Percentiles rank a stretch among this genome's conserved stretches.
Evolutionary conservation across 2,888 invertebrate species (phyloP).

Genomic region (Microplitis deprimator): DNA sequence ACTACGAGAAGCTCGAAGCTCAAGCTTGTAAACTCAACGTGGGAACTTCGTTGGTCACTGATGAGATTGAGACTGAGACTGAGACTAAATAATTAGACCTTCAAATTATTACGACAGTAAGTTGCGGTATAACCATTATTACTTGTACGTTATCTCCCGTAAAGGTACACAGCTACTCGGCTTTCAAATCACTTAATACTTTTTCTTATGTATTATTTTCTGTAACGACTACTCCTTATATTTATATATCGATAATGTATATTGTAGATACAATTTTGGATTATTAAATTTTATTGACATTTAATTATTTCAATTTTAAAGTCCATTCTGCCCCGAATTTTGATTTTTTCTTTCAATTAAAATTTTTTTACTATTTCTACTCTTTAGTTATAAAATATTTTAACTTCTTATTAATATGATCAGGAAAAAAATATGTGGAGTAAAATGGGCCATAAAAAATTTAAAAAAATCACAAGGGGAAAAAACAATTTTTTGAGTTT

Average conservation of each 20-base stretch:
- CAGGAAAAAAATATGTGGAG: too few relatives aligned
- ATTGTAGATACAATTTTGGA: neutral
- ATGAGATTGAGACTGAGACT: neutral
- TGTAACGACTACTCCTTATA: constrained; percentile 18
- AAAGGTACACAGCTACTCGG: constrained; percentile 20
- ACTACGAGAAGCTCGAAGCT: neutral
- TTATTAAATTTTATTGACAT: neutral
- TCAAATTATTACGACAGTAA: constrained; percentile 37
- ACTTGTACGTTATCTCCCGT: constrained; percentile 34
- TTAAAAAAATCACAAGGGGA: too few relatives aligned
- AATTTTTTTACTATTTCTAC: too few relatives aligned
- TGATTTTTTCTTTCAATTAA: too few relatives aligned
- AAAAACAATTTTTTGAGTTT: too few relatives aligned
- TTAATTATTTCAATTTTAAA: neutral
- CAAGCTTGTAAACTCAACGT: constrained; percentile 23
- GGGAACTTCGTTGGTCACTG: constrained; percentile 25
- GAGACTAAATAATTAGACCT: constrained; percentile 29
- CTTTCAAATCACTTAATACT: constrained; percentile 21
- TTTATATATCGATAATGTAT: too few relatives aligned
- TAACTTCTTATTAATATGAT: too few relatives aligned
- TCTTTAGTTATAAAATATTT: too few relatives aligned
- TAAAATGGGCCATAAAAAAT: too few relatives aligned
- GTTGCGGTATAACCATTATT: constrained; percentile 31
- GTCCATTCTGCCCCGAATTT: too few relatives aligned
- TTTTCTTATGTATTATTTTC: constrained; percentile 28